Evolutionary conservation across 92 coral and sea anemone genomes (phyloP).

Genomic region (Porites divaricata): DNA sequence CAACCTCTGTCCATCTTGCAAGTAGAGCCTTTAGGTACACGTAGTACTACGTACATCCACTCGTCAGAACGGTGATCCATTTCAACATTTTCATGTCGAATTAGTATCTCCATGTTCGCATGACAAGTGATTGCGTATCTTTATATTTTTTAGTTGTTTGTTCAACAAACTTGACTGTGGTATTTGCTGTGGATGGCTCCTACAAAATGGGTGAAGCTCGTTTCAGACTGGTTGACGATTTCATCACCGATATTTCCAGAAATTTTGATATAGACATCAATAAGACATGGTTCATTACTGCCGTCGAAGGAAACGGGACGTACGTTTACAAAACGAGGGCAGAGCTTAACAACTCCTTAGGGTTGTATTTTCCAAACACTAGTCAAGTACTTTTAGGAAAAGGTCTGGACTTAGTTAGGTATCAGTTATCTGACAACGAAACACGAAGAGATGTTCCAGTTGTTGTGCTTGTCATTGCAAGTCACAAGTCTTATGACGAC

Average conservation of each 20-base stretch:
- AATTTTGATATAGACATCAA: slow-evolving; percentile 9
- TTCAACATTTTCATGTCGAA: neutral
- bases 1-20: too few species aligned
- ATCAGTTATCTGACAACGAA: neutral
- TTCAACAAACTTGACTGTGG: slow-evolving; percentile 18
- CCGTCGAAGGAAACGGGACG: slow-evolving; percentile 11
- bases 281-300: slow-evolving; percentile 20
- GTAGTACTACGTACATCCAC: too few species aligned
- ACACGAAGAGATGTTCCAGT: neutral
- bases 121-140: too few species aligned
- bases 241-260: neutral
- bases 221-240: neutral
- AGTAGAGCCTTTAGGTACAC: too few species aligned
- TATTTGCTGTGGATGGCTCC: slow-evolving; percentile 28
- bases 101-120: too few species aligned
- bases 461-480: slow-evolving; percentile 14
- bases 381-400: neutral
- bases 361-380: slow-evolving; percentile 3
- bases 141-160: neutral
- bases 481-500: slow-evolving; percentile 20
- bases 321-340: slow-evolving; percentile 17
- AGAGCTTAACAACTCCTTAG: neutral
- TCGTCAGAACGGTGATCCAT: too few species aligned
- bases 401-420: neutral
- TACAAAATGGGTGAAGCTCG: neutral